Evolutionary conservation across 2,797 vertebrate genomes (phyloP).

Genomic region (Galagoides demidoff): DNA sequence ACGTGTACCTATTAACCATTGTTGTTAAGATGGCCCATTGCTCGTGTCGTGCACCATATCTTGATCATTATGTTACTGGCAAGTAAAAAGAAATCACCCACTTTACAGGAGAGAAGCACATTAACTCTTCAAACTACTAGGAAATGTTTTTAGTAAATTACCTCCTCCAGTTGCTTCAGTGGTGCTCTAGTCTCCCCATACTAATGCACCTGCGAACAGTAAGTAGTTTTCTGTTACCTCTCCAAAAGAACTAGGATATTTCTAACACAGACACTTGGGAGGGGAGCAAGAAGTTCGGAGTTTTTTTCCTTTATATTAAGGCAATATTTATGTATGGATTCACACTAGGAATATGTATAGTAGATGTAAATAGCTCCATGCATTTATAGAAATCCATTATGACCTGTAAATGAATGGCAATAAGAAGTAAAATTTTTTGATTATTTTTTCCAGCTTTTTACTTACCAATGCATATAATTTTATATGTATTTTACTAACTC

Average conservation of each 20-base stretch:
- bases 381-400: slow-evolving; percentile 39
- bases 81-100: slow-evolving; percentile 27
- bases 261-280: not conserved
- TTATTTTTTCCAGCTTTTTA: slow-evolving; percentile 47
- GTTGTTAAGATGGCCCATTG: slow-evolving; percentile 34
- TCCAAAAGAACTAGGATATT: slow-evolving; percentile 23
- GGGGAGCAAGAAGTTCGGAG: not conserved
- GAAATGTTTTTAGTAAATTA: slow-evolving; percentile 35
- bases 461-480: slow-evolving; percentile 17
- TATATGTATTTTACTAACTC: slow-evolving; percentile 58
- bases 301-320: not conserved
- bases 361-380: slow-evolving; percentile 9
- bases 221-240: slow-evolving; percentile 26
- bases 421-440: slow-evolving; percentile 23
- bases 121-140: slow-evolving; percentile 50
- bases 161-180: slow-evolving; percentile 29
- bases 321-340: slow-evolving; percentile 49
- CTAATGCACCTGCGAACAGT: slow-evolving; percentile 12
- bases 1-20: not conserved
- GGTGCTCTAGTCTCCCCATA: not conserved
- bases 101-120: slow-evolving; percentile 1
- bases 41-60: not conserved
- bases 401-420: not conserved
- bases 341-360: not conserved
- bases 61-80: slow-evolving; percentile 11